These are phyloP conservation scores for Corythaeola cristata DNA, from an alignment of 2,113 vertebrate genomes.

Conservation along the genomic window DNA sequence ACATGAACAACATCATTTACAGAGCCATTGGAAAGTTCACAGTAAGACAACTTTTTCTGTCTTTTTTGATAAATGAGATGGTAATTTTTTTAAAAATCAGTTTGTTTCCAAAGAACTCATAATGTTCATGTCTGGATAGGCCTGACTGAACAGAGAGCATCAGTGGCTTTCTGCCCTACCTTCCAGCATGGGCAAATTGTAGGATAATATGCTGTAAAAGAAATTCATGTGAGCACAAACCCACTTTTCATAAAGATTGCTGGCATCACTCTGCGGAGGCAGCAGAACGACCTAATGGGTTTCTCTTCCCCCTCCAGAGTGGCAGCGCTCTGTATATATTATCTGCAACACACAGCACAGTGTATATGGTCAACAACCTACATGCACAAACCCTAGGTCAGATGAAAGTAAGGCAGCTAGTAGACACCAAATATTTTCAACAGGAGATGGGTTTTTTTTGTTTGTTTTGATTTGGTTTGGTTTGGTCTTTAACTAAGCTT, in stretches of 20 bases:
- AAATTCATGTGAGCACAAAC: neutral
- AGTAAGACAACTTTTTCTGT: neutral
- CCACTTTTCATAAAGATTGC: neutral
- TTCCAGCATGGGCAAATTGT: neutral
- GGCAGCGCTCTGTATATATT: accelerated
- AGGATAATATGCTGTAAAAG: neutral
- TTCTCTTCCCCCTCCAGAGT: neutral
- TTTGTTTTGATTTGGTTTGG: neutral
- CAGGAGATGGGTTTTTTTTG: neutral
- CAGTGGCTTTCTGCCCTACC: neutral
- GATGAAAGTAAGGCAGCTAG: neutral
- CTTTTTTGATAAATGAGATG: neutral
- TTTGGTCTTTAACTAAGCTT: neutral
- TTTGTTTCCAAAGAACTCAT: neutral
- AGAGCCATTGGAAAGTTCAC: neutral
- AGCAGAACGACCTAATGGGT: neutral
- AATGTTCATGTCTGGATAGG: neutral
- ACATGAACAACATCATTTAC: neutral
- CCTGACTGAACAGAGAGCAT: neutral
- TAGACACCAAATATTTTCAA: neutral
- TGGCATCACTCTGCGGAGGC: neutral
- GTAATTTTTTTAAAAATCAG: neutral
- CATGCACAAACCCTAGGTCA: neutral
- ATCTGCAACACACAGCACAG: neutral
- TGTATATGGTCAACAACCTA: neutral